Evolutionary conservation across 2,113 vertebrate genomes (phyloP), one percentile per base, ranked within the genome.

Genomic region (Prionailurus viverrinus): DNA sequence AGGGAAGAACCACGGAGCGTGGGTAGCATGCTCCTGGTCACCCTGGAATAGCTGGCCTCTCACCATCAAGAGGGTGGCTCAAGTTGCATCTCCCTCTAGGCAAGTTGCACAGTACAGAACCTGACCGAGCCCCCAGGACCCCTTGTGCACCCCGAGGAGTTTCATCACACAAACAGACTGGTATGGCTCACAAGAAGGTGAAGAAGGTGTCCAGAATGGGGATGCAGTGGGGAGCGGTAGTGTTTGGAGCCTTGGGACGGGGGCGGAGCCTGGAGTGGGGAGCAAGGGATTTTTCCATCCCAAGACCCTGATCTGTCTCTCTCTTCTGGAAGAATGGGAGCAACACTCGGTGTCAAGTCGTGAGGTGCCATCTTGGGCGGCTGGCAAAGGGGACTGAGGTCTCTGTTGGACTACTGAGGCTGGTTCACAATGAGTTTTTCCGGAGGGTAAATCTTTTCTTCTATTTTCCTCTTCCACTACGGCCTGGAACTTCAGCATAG

Each of bases 371-470:
- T 12, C 98, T 99, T 18, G 98, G 98, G 31, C 98, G 96, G 79
- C 98, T 99, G 5, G 97, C 98, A 0, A 99, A 97, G 48, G 98
- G 98, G 2, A 94, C 98, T 0, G 98, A 98, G 0, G 96, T 98
- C 13, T 95, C 99, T 45, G 51, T 99, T 11, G 99, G 99, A 3
- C 78, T 99, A 65, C 99, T 99, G 92, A 98, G 99, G 74, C 98
- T 98, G 97, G 94, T 99, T 69, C 99, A 99, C 36, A 99, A 99
- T 8, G 99, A 99, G 41, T 99, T 99, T 98, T 99, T 99, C 98
- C 98, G 98, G 94, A 98, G 99, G 98, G 99, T 99, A 98, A 99
- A 94, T 19, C 11, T 84, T 74, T 68, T 51, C 68, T 85, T 68
- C 18, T 33, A 9, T 14, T 93, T 53, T 74, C 21, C 68, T 1